These are phyloP conservation scores for Chrysaora quinquecirrha DNA, from an alignment of 30 jellyfish, hydroid and myxozoan species.

Conservation along the genomic window DNA sequence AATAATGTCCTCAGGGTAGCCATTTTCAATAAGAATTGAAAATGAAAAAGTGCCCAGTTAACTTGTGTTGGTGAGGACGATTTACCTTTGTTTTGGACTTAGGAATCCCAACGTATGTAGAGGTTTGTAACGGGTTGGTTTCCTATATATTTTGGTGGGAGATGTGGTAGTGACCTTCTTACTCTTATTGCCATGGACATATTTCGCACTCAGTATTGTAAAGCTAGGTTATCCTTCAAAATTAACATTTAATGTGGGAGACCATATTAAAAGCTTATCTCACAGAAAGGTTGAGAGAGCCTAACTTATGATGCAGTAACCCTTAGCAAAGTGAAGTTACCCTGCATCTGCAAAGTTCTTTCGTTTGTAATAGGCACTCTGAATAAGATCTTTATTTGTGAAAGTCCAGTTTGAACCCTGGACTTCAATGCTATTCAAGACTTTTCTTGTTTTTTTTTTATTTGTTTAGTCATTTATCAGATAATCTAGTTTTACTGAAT, in stretches of 20 bases:
- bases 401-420: background rate
- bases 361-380: background rate
- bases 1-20: background rate
- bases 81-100: background rate
- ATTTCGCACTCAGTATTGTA: background rate
- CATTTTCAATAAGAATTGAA: background rate
- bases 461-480: background rate
- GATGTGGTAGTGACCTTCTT: background rate
- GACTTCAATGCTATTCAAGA: background rate
- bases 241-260: background rate
- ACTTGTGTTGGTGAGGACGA: background rate
- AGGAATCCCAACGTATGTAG: background rate
- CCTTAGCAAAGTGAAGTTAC: background rate
- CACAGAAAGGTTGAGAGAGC: background rate
- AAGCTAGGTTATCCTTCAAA: background rate
- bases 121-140: background rate
- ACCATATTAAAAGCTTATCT: background rate
- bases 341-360: background rate
- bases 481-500: background rate
- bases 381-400: background rate
- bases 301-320: background rate
- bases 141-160: background rate
- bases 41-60: background rate
- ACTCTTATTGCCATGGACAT: background rate
- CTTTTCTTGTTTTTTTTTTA: background rate